These are phyloP conservation scores for Apoda limacodes DNA, from an alignment of 2,888 invertebrate genomes.

Conservation along the genomic window DNA sequence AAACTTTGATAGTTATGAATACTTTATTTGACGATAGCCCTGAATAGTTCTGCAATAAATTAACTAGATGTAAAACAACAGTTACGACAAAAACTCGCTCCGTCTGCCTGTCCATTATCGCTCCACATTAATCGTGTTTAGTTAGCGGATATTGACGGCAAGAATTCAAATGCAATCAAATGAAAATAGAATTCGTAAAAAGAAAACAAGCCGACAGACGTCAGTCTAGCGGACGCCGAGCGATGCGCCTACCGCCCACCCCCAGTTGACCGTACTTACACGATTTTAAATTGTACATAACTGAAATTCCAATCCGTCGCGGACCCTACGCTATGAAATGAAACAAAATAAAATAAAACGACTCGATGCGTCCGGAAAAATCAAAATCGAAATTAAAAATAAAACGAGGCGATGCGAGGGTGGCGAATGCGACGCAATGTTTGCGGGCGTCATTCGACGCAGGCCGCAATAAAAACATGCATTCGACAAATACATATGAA, in stretches of 20 bases:
- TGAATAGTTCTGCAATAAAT: constrained; percentile 69
- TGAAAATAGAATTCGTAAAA: constrained; percentile 68
- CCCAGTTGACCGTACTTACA: constrained; percentile 66
- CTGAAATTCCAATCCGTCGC: constrained; percentile 70
- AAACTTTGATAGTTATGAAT: too few species aligned
- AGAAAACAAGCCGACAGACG: constrained; percentile 68
- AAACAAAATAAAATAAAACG: constrained; percentile 68
- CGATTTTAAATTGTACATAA: constrained; percentile 71
- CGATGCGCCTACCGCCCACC: constrained; percentile 28
- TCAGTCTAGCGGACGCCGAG: constrained; percentile 57
- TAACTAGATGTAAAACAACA: constrained; percentile 67
- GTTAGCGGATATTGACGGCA: constrained; percentile 70
- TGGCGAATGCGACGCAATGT: constrained; percentile 64
- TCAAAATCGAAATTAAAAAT: constrained; percentile 69
- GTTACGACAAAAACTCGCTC: constrained; percentile 49
- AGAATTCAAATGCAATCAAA: constrained; percentile 71
- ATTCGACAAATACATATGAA: constrained; percentile 65
- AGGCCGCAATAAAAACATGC: constrained; percentile 65
- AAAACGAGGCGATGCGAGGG: constrained; percentile 55
- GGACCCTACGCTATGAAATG: constrained; percentile 69
- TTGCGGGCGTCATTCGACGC: constrained; percentile 67
- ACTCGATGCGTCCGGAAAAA: constrained; percentile 60
- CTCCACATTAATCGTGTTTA: constrained; percentile 71
- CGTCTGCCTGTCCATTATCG: constrained; percentile 62
- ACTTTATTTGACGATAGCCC: too few species aligned